These are phyloP conservation scores for Hemicrepidius hirtus DNA, from an alignment of 2,888 invertebrate species.

Conservation along the genomic window DNA sequence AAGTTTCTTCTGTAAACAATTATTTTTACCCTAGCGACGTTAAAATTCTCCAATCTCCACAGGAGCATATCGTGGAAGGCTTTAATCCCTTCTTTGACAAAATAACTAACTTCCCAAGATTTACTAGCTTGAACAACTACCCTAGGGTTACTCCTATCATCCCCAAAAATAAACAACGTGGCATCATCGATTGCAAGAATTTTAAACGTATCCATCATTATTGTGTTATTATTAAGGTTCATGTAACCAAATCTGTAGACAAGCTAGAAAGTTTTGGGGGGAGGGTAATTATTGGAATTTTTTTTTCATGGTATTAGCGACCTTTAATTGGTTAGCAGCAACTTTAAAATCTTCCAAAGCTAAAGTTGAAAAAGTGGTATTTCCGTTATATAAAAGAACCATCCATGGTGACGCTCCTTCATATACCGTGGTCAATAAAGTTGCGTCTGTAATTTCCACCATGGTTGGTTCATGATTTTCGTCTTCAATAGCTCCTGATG, in stretches of 20 bases:
- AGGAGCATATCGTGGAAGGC: not conserved
- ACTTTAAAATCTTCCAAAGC: conserved; percentile 3
- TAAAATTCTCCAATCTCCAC: conserved; percentile 14
- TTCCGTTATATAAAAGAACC: conserved; percentile 1
- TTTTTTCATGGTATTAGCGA: too few species aligned
- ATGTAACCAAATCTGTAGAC: conserved; percentile 17
- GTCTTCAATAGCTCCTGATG: not conserved
- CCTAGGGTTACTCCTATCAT: conserved; percentile 9
- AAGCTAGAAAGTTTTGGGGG: conserved; percentile 12
- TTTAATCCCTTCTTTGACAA: not conserved
- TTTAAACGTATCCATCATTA: not conserved
- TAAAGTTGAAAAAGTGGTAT: not conserved
- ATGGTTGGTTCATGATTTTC: not conserved
- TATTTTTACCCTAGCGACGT: not conserved
- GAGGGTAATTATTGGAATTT: too few species aligned
- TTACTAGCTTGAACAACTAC: not conserved
- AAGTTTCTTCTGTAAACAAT: too few species aligned
- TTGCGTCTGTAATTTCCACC: not conserved
- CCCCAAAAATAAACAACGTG: conserved; percentile 7
- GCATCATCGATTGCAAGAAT: not conserved
- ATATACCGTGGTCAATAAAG: not conserved
- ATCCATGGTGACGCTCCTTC: not conserved
- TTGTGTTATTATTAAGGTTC: not conserved
- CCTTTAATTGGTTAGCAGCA: conserved; percentile 1
- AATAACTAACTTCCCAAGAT: conserved; percentile 10